A percentile compares a stretch with the other conserved stretches of the same genome.
phyloP scores from a whole-genome alignment of 2,888 invertebrate species.

The Drosophila maculinotata region DNA sequence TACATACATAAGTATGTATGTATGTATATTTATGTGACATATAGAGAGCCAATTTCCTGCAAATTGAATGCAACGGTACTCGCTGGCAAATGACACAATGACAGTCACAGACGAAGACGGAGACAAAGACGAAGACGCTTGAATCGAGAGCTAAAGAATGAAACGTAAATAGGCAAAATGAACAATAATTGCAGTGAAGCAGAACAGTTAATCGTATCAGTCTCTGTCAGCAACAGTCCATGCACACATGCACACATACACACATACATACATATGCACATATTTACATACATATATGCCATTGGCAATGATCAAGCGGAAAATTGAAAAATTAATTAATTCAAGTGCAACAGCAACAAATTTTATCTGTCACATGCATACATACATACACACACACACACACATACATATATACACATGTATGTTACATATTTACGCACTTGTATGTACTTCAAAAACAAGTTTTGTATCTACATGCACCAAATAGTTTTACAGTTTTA shows the following conservation, averaged over 20 bases:
- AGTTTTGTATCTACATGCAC: too few species aligned
- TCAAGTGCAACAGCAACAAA: constrained; percentile 19
- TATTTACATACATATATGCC: constrained; percentile 12
- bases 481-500: too few species aligned
- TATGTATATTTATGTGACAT: constrained; percentile 20
- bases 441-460: too few species aligned
- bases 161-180: constrained; percentile 34
- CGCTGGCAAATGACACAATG: constrained; percentile 13
- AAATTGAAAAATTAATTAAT: constrained; percentile 48
- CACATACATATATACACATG: too few species aligned
- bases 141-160: constrained; percentile 7
- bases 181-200: constrained; percentile 45
- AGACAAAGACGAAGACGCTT: not conserved
- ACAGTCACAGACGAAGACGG: not conserved
- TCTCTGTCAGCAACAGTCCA: constrained; percentile 1
- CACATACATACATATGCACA: not conserved
- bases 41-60: constrained; percentile 44
- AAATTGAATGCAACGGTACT: constrained; percentile 37
- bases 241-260: not conserved
- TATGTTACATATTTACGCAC: too few species aligned
- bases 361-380: not conserved
- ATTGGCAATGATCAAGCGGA: constrained; percentile 56
- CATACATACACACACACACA: not conserved
- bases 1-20: not conserved
- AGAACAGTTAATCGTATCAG: constrained; percentile 46